A percentile compares a stretch with the other conserved stretches of the same genome.
These are phyloP conservation scores for Dallia pectoralis DNA, from an alignment of 2,797 vertebrate species.

Conservation along the genomic window DNA sequence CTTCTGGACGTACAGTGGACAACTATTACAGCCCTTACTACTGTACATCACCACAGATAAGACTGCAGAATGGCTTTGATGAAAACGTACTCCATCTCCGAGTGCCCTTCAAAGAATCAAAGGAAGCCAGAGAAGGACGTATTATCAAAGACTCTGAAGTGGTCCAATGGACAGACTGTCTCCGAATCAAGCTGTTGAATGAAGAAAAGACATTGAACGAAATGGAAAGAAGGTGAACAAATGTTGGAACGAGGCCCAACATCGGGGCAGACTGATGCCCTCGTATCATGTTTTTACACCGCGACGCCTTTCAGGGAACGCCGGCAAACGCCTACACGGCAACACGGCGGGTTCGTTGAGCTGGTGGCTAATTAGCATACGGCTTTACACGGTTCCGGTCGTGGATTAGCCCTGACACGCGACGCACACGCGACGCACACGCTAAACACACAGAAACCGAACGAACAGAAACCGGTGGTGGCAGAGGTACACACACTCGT, in stretches of 20 bases:
- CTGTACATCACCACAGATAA: no score
- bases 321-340: not conserved
- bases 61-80: no score
- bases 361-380: not conserved
- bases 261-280: no score
- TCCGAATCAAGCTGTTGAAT: not conserved
- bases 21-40: no score
- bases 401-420: not conserved
- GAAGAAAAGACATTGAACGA: not conserved
- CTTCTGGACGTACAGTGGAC: no score
- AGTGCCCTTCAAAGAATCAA: no score
- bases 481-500: conserved; percentile 4
- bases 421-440: not conserved
- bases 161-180: not conserved
- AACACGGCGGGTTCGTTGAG: not conserved
- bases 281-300: no score
- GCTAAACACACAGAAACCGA: conserved; percentile 17
- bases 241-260: no score
- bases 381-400: not conserved
- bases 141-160: no score
- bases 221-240: not conserved
- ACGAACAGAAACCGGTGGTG: not conserved
- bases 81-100: no score
- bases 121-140: no score
- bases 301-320: not conserved